Evolutionary conservation across 2,888 invertebrate genomes (phyloP).

Genomic region (Cabera pusaria): DNA sequence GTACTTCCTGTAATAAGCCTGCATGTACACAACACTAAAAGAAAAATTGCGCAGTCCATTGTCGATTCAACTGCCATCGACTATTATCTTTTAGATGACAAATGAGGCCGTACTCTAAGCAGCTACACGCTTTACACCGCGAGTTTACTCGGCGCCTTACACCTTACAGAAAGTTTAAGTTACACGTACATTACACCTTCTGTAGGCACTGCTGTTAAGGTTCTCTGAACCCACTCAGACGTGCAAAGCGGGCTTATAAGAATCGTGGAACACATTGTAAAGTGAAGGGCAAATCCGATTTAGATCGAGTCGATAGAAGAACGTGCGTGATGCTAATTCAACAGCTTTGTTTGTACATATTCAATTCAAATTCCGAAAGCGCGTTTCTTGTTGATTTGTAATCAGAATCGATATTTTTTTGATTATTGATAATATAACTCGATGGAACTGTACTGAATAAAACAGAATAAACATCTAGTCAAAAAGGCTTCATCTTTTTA

Average conservation of each 20-base stretch:
- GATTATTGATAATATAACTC: too few species aligned
- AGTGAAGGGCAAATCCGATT: constrained; percentile 51
- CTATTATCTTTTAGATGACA: constrained; percentile 68
- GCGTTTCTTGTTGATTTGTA: constrained; percentile 9
- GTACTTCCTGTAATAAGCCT: too few species aligned
- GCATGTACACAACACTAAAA: too few species aligned
- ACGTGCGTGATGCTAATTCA: constrained; percentile 66
- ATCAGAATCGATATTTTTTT: constrained; percentile 8
- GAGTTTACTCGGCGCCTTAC: constrained; percentile 9
- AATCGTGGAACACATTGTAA: constrained; percentile 33
- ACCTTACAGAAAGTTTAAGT: constrained; percentile 26
- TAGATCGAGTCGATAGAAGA: constrained; percentile 66
- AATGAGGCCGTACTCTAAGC: constrained; percentile 59
- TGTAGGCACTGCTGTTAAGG: constrained; percentile 21
- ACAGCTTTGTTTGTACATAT: constrained; percentile 32
- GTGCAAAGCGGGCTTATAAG: constrained; percentile 38
- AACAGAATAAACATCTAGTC: too few species aligned
- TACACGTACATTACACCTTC: constrained; percentile 51
- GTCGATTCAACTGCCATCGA: constrained; percentile 62
- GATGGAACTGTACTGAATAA: too few species aligned
- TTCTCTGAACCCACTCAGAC: constrained; percentile 22
- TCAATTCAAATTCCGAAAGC: constrained; percentile 48
- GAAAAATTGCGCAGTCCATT: constrained; percentile 44
- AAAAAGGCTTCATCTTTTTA: too few species aligned
- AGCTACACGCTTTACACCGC: constrained; percentile 3